Evolutionary conservation across 2,888 invertebrate species (phyloP), one percentile per base, ranked within the genome.

Genomic region (Chrysolina americana): DNA sequence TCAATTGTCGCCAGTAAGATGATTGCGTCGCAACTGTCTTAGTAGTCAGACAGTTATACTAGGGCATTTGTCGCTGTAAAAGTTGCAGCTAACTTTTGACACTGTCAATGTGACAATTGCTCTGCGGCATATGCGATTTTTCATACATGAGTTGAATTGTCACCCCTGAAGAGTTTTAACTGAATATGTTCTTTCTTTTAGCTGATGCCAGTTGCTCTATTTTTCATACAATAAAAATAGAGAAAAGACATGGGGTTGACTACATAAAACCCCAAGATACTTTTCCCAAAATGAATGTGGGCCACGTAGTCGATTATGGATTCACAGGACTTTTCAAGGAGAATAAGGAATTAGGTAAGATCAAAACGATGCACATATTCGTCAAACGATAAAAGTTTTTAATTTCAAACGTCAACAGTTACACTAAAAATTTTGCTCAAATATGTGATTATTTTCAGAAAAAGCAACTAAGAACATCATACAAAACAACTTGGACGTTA

Each of bases 301-400:
- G 78, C 8, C 72, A 69, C 13, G 62, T 78, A 11, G 68, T 63
- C 8, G 75, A 76, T 53, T 78, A 73, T 47, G 56, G 15, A 10
- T 70, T 78, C 15, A 70, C 71, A 44, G 78, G 78, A 36, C 41
- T 77, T 10, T 78, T 77, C 62, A 65, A 48, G n/a, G 74, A 78
- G 23, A 75, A 74, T 68, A 66, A 70, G 47, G 71, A 73, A 11
- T 41, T 77, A 63, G 77, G 78, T 78, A 64, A 74, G 63, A n/a
- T 59, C 2, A 3, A 2, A 28, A 5, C 2, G 5, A 28, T 3
- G 28, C 5, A 28, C 2, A 28, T 28, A 28, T 28, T 28, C 28
- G 2, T 5, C 28, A 28, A 28, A 28, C 5, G 28, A 28, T 28
- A 28, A 28, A 28, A 28, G 28, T 5, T 2, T 3, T 28, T 28